Conservation (phyloP, 2,888 invertebrate species). For the Sminthurides aquaticus region DNA sequence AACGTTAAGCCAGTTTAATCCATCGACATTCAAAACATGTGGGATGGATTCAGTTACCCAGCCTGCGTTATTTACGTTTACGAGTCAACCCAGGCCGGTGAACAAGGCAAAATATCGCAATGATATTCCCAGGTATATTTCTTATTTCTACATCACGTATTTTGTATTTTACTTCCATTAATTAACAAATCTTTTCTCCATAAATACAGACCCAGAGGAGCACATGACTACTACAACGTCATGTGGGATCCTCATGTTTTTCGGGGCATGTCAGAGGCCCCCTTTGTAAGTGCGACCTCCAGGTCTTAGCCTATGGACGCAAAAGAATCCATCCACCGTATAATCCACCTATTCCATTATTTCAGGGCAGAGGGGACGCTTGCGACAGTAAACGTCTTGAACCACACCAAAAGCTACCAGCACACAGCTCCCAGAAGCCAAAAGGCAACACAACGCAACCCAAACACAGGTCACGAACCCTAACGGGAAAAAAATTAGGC, state of each 20-base stretch:
- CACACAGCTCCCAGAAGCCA: too few species aligned
- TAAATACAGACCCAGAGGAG: constrained; percentile 20
- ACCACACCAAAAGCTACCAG: too few species aligned
- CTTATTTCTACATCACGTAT: neutral
- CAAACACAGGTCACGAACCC: too few species aligned
- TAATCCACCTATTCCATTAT: too few species aligned
- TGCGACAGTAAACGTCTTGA: too few species aligned
- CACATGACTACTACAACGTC: constrained; percentile 25
- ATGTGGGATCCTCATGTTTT: constrained; percentile 31
- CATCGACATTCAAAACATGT: neutral
- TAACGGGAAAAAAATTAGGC: too few species aligned
- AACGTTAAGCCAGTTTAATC: too few species aligned
- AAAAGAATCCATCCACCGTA: neutral
- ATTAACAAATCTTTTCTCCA: neutral
- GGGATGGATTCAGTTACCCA: neutral
- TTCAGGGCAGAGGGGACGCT: too few species aligned
- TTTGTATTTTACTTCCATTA: neutral
- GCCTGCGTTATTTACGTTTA: constrained; percentile 11
- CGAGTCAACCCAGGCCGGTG: constrained; percentile 21
- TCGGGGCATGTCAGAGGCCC: constrained; percentile 14
- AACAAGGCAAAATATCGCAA: constrained; percentile 21
- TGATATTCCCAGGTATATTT: constrained; percentile 15
- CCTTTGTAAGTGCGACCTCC: too few species aligned
- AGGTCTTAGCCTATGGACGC: too few species aligned
- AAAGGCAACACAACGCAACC: too few species aligned